Evolutionary conservation across 2,888 invertebrate genomes (phyloP).

Genomic region (Octonoba sinensis): DNA sequence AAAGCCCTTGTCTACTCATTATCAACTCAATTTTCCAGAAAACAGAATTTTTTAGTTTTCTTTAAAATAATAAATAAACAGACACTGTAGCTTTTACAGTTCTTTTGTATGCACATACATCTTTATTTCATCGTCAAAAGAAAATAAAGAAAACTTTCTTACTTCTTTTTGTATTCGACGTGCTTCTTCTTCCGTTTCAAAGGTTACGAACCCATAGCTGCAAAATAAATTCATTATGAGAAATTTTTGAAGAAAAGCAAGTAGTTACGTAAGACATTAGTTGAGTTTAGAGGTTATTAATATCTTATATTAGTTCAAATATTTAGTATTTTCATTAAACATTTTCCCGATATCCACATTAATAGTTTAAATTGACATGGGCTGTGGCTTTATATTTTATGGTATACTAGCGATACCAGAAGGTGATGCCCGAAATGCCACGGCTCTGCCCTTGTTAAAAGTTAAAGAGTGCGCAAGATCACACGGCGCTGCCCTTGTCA

Average conservation of each 20-base stretch:
- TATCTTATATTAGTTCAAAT: background rate
- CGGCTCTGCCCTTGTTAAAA: too few species aligned
- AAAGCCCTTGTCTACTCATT: too few species aligned
- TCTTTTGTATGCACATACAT: background rate
- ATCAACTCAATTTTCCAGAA: too few species aligned
- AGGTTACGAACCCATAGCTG: slow-evolving; percentile 84
- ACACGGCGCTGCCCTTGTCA: too few species aligned
- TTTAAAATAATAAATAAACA: too few species aligned
- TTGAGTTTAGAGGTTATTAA: background rate
- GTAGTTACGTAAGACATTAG: too few species aligned
- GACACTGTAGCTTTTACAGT: background rate
- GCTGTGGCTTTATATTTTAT: too few species aligned
- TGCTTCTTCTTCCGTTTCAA: slow-evolving; percentile 89
- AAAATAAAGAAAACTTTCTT: slow-evolving; percentile 41
- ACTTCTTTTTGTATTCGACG: slow-evolving; percentile 81
- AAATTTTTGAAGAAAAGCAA: background rate
- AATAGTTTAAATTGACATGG: too few species aligned
- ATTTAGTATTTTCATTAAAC: background rate
- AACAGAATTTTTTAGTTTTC: too few species aligned
- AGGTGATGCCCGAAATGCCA: too few species aligned
- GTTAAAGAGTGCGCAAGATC: too few species aligned
- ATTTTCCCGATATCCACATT: background rate
- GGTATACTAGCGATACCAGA: too few species aligned
- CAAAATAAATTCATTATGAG: slow-evolving; percentile 29
- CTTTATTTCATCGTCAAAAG: background rate